Evolutionary conservation across 2,797 vertebrate genomes (phyloP), one percentile per base, ranked within the genome.

Genomic region (Clarias pachynema): DNA sequence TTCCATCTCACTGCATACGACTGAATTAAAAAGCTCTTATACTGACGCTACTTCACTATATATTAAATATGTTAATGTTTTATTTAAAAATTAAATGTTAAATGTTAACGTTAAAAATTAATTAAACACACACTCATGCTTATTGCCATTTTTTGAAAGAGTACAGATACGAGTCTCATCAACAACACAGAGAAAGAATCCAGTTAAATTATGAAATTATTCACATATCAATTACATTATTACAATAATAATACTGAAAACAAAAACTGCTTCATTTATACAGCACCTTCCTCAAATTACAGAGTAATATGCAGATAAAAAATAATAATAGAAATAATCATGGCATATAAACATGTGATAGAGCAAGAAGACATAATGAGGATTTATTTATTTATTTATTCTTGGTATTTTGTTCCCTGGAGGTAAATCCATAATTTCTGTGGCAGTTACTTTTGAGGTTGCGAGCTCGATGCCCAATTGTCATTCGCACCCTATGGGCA

Each of bases 11-110:
- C 24, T 77, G 66, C 68, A 29, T 84, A 29, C 24, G 63, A n/a
- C 20, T 86, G 59, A 86, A 86, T 80, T 87, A 73, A 86, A 86
- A 60, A 83, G 37, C 65, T 86, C 69, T 83, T 40, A 79, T 59
- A 59, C 8, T 78, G 22, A 79, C 34, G 24, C 29, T 70, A 53
- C 74, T 65, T 65, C 37, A 57, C 10, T 12, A 49, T 49, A 49
- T 49, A 49, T 49, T 26, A 66, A 26, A 70, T 14, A 59, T 82
- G 26, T 49, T 56, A 57, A 79, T 69, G 79, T 15, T 56, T 26
- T 3, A 49, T 3, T 56, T 15, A 7, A 49, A 73, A 73, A 53
- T 40, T n/a, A 7, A n/a, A 29, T 31, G 4, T 31, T n/a, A n/a
- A n/a, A n/a, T n/a, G n/a, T n/a, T n/a, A n/a, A n/a, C n/a, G n/a